Evolutionary conservation across 2,113 vertebrate genomes (phyloP).

Genomic region (Sapayoa aenigma): DNA sequence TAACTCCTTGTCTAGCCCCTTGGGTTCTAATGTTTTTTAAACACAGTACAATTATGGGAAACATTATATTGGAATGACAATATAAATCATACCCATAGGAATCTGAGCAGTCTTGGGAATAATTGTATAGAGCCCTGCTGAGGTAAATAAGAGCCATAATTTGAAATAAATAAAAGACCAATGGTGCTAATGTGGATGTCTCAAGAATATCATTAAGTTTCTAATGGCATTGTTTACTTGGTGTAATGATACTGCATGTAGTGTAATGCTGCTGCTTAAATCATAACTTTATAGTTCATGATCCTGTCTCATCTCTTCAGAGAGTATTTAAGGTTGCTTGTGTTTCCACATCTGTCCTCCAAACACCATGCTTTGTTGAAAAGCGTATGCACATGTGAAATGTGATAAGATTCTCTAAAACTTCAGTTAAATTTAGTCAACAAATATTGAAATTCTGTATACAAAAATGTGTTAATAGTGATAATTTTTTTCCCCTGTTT

Average conservation of each 20-base stretch:
- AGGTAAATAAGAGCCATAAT: conserved; percentile 77
- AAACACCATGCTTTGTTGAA: conserved; percentile 5
- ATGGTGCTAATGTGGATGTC: conserved; percentile 70
- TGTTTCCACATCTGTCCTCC: conserved; percentile 13
- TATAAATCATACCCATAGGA: conserved; percentile 63
- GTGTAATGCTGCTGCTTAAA: conserved; percentile 17
- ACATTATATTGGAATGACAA: conserved; percentile 53
- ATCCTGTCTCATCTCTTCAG: not conserved
- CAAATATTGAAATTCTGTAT: not conserved
- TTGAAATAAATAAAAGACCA: conserved; percentile 75
- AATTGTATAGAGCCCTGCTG: conserved; percentile 53
- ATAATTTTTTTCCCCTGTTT: not conserved
- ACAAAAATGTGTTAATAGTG: not conserved
- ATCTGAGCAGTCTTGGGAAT: conserved; percentile 33
- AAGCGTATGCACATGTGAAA: not conserved
- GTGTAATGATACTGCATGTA: conserved; percentile 7
- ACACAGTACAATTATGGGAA: conserved; percentile 65
- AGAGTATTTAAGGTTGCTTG: not conserved
- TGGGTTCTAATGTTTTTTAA: conserved; percentile 70
- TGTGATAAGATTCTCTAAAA: conserved; percentile 5
- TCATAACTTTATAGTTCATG: not conserved
- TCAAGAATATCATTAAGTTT: conserved; percentile 70
- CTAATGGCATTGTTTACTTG: conserved; percentile 49
- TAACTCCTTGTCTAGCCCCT: conserved; percentile 65
- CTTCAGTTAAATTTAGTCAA: not conserved